Conservation (phyloP, 1,140 invertebrate species). For the Gryon sp. region DNA sequence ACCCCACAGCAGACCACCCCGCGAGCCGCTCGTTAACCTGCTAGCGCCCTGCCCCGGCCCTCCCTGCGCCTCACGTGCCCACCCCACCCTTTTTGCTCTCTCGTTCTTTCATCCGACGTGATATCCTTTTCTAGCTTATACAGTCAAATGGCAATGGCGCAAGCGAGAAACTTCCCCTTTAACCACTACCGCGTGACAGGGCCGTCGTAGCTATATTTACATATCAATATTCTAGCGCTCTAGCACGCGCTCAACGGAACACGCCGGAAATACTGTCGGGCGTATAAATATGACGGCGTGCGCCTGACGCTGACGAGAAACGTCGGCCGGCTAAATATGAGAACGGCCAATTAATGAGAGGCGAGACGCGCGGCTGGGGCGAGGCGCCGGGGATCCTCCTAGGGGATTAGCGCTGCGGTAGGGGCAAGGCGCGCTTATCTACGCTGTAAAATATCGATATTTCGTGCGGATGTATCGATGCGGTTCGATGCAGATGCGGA, state of each 20-base stretch:
- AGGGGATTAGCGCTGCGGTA: constrained; percentile 12
- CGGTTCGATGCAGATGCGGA: constrained; percentile 12
- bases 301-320: constrained; percentile 54
- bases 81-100: constrained; percentile 35
- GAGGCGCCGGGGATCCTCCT: constrained; percentile 11
- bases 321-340: constrained; percentile 51
- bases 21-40: constrained; percentile 63
- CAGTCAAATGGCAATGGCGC: constrained; percentile 10
- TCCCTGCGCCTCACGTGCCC: constrained; percentile 44
- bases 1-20: constrained; percentile 59
- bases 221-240: constrained; percentile 76
- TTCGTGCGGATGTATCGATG: constrained; percentile 24
- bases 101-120: constrained; percentile 38
- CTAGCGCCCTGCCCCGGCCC: constrained; percentile 56
- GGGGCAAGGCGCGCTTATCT: constrained; percentile 12
- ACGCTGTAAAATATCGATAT: constrained; percentile 16
- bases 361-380: constrained; percentile 37
- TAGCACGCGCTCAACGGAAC: constrained; percentile 52
- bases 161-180: constrained; percentile 58
- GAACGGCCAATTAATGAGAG: constrained; percentile 60
- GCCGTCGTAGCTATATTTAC: constrained; percentile 73
- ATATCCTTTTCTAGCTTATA: constrained; percentile 18
- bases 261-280: constrained; percentile 52
- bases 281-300: constrained; percentile 55
- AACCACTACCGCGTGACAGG: constrained; percentile 66